Conservation (phyloP, 2,888 invertebrate genomes). For the Petrolisthes manimaculis region DNA sequence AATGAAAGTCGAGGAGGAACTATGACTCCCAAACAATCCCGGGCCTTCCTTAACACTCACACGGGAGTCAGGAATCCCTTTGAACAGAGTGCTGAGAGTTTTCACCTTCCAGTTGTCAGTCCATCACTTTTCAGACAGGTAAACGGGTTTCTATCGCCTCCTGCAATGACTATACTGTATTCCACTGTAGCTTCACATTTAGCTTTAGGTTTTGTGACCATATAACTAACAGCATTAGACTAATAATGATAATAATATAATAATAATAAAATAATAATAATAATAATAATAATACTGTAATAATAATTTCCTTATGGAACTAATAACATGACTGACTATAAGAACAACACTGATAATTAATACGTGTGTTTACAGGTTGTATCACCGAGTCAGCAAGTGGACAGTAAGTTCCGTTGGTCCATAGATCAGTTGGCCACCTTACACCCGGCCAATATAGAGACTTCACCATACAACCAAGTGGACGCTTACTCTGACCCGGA, state of each 20-base stretch:
- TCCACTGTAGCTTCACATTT: no score
- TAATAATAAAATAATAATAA: no score
- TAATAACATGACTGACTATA: no score
- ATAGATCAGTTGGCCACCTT: constrained; percentile 62
- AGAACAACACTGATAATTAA: no score
- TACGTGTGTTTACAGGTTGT: constrained; percentile 39
- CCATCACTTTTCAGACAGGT: constrained; percentile 56
- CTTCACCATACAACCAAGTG: constrained; percentile 50
- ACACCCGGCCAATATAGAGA: constrained; percentile 59
- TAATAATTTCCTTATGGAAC: no score
- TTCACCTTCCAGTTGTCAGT: constrained; percentile 61
- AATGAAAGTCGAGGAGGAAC: constrained; percentile 19
- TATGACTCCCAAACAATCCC: constrained; percentile 34
- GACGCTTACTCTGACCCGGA: constrained; percentile 50
- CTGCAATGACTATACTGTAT: no score
- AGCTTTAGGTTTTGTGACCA: no score
- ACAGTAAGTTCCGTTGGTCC: constrained; percentile 55
- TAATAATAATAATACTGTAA: no score
- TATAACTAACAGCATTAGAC: no score
- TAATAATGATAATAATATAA: no score
- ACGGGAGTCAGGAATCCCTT: constrained; percentile 52
- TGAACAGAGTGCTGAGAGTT: constrained; percentile 49
- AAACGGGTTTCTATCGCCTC: no score
- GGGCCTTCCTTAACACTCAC: not conserved
- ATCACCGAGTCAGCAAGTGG: constrained; percentile 54